Conservation (phyloP, 2,113 vertebrate genomes). For the Apteryx mantelli region DNA sequence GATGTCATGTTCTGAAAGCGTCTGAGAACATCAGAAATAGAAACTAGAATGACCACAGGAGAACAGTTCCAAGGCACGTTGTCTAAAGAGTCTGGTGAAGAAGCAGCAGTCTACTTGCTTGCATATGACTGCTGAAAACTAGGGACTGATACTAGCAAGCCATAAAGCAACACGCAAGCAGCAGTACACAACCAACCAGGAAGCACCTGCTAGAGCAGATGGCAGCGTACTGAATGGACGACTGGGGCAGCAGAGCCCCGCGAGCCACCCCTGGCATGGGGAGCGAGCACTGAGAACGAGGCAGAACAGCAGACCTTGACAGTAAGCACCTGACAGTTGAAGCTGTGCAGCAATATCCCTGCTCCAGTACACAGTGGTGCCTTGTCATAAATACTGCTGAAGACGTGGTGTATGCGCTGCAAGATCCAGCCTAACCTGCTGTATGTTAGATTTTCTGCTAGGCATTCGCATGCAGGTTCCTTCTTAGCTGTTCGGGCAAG, state of each 20-base stretch:
- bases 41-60: not conserved
- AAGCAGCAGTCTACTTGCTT: not conserved
- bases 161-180: not conserved
- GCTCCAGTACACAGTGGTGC: too few relatives aligned
- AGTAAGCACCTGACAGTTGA: accelerated
- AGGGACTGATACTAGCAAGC: not conserved
- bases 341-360: not conserved
- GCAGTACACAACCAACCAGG: accelerated
- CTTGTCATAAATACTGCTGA: accelerated
- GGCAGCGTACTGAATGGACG: not conserved
- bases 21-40: not conserved
- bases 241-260: not conserved
- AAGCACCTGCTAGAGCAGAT: not conserved
- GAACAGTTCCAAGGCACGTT: accelerated
- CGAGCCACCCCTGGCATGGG: not conserved
- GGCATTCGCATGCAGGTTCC: not conserved
- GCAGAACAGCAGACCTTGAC: not conserved
- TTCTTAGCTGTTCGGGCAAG: not conserved
- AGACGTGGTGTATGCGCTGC: accelerated
- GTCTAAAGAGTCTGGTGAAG: not conserved
- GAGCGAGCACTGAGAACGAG: not conserved
- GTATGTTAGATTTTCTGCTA: not conserved
- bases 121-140: not conserved
- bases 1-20: not conserved
- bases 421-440: not conserved